Base-by-base conservation (phyloP, 2,888 invertebrate species). In the Drosophila eohydei region DNA sequence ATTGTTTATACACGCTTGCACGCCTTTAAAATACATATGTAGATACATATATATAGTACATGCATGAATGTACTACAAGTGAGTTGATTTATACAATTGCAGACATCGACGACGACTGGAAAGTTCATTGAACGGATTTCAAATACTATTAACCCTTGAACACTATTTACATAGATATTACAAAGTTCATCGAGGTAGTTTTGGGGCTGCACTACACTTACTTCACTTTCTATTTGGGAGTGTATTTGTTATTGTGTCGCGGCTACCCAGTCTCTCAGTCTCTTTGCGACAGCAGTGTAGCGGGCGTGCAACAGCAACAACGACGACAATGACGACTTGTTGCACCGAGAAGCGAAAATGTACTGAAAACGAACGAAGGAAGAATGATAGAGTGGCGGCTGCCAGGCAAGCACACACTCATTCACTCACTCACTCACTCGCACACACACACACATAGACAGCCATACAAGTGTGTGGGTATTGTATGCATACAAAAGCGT, bases 281-380 rank as follows among this genome's bases (percentile, higher is more conserved):
- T 77, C 51, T 79, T 61, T 52, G 51, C 36, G 48, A 55, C 34
- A 50, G 11, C 43, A n/a, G 44, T 46, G 16, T 43, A 32, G 64
- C 40, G 62, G 80, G 61, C 55, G 80, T 46, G 26, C 54, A 11
- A 11, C 54, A 28, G 12, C 40, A n/a, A n/a, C 54, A 21, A 51
- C 50, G 43, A 38, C 43, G 54, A 54, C 83, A 65, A 65, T 74
- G 64, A 44, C 78, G 87, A 90, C 90, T 87, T 89, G 87, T 90
- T 90, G 87, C 87, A 87, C 61, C 80, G 82, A 81, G 71, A 69
- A 74, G 71, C 76, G 71, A 80, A 84, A 70, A 66, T 70, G 46
- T 67, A 87, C 87, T 87, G 73, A 87, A 79, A 71, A 72, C 83
- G 74, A 79, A 79, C 72, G 67, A 70, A 89, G 90, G 74, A 84